Base-by-base conservation (phyloP, 2,797 vertebrate species). In the Bradypodion ventrale region DNA sequence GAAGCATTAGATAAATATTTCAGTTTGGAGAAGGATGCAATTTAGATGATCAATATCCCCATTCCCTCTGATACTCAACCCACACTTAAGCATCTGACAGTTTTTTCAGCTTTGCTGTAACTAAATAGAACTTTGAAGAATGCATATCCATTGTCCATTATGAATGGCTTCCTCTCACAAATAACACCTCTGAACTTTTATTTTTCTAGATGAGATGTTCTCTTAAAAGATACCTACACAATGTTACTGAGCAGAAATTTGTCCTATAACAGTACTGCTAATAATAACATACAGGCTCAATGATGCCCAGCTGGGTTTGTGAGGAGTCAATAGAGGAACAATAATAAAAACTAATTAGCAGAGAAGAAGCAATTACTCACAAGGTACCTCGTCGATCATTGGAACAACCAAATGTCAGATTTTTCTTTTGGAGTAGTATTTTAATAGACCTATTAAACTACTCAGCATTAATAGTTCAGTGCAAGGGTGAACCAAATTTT, bases 91-190 rank as follows among this genome's bases (percentile, higher is more conserved):
- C 21, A n/a, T 37, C 42, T 70, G 73, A 70, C 42, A 52, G 63
- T 40, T 40, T 15, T 80, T 74, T 62, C n/a, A 75, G 40, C 21
- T 60, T 68, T 60, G 46, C 42, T 16, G 2, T 70, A 76, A 76
- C 23, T n/a, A 81, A 56, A 80, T n/a, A 69, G 56, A 52, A 70
- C 65, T 85, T 81, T 85, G 78, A 81, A 70, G 78, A 69, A 75
- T n/a, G 10, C 7, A 69, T 21, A 29, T 70, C 37, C 7, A 12
- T 49, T 62, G 49, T 69, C 40, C 74, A n/a, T 81, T 76, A n/a
- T 60, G 4, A n/a, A 81, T 60, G 49, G 25, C 65, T 60, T 85
- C 62, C 75, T 69, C 52, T 76, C 65, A 49, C 25, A 76, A 81
- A 82, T 12, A 29, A 40, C n/a, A 40, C 40, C 3, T 21, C 37